Evolutionary conservation across 2,113 vertebrate genomes (phyloP).

Genomic region (Labeo rohita): DNA sequence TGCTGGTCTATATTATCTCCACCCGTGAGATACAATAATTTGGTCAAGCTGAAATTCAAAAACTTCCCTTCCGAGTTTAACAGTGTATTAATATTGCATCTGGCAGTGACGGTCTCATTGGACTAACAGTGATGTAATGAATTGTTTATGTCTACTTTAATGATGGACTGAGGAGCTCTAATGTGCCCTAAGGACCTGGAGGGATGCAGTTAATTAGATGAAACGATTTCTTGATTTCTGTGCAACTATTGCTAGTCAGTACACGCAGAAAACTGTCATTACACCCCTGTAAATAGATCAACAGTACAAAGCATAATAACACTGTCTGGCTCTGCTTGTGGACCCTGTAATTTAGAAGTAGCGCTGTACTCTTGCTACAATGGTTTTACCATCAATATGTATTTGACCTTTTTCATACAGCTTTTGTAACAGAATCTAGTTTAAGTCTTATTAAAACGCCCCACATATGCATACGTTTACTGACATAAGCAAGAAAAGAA

Average conservation of each 20-base stretch:
- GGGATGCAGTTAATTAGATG: conserved; percentile 44
- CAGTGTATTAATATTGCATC: conserved; percentile 73
- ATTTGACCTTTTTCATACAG: neutral
- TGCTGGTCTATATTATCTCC: neutral
- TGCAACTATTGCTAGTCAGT: conserved; percentile 13
- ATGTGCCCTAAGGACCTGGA: conserved; percentile 75
- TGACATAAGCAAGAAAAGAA: neutral
- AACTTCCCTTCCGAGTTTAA: conserved; percentile 72
- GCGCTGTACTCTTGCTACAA: neutral
- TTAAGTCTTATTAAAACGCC: neutral
- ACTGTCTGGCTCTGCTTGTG: neutral
- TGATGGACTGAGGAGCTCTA: conserved; percentile 77
- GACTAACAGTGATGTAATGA: conserved; percentile 79
- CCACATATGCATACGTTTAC: neutral
- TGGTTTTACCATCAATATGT: conserved; percentile 1
- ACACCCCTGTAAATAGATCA: conserved; percentile 27
- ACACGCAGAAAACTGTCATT: conserved; percentile 33
- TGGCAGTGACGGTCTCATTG: conserved; percentile 75
- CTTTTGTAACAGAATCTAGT: neutral
- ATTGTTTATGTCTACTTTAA: conserved; percentile 80
- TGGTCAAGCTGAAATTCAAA: conserved; percentile 64
- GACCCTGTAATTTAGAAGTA: conserved; percentile 6
- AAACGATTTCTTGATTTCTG: conserved; percentile 43
- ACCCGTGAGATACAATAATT: conserved; percentile 52
- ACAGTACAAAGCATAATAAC: neutral